Evolutionary conservation across 2,113 vertebrate genomes (phyloP), one percentile per base, ranked within the genome.

Genomic region (Solea senegalensis): DNA sequence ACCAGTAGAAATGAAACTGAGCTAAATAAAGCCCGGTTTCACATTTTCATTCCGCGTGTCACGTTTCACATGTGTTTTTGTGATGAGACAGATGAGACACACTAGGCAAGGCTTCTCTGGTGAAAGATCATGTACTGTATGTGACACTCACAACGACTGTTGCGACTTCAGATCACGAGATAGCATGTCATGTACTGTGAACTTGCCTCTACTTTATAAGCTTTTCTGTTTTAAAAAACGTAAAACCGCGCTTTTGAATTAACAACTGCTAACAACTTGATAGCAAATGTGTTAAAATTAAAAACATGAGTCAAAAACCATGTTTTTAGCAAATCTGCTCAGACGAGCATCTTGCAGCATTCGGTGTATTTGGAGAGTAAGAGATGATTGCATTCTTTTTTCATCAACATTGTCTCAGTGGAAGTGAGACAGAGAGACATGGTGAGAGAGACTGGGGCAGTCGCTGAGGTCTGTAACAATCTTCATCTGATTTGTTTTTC

Each of bases 401-500:
- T 86, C 78, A 85, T 84, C 87, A 82, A 85, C 75, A 78, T 76
- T 85, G 65, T 83, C 84, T 87, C 64, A 41, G 74, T 84, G 76
- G 65, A 78, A 74, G 72, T 78, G 49, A 79, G 68, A 69, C 43
- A 74, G 59, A 62, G 43, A 74, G 50, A 52, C 41, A 58, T 27
- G 49, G 64, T 66, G 61, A 28, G 69, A 49, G 74, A 75, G 81
- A 79, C 50, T 55, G 62, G 56, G 65, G 28, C 49, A 57, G 76
- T 76, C 65, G 61, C 70, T 27, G 28, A 55, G 80, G 75, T 89
- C 77, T 83, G 70, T 51, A 85, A 81, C 86, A 85, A 81, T 89
- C 87, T 88, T 79, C 80, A 78, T 88, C 83, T 86, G 81, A 91
- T 95, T 96, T 95, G 93, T 95, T 95, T 95, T 94, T 91, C 78